A percentile compares a stretch with the other conserved stretches of the same genome.
Conservation (phyloP, 2,888 invertebrate genomes). For the Eledone cirrhosa region DNA sequence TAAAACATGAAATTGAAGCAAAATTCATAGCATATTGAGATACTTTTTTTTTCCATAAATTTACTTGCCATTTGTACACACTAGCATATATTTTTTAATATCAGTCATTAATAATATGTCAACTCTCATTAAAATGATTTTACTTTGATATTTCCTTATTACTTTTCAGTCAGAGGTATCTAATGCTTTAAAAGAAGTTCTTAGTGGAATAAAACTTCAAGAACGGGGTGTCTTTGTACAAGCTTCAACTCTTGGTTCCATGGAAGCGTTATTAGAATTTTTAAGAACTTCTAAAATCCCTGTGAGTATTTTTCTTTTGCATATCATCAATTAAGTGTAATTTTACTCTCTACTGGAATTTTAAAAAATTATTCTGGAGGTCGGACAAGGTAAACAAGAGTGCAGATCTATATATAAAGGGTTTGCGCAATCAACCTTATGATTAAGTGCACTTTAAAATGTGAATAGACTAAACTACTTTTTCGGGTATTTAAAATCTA, state of each 20-base stretch:
- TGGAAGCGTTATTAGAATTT: constrained; percentile 83
- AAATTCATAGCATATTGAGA: too few relatives aligned
- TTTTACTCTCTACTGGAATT: too few relatives aligned
- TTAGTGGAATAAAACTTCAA: constrained; percentile 83
- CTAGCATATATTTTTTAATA: too few relatives aligned
- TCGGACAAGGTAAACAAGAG: not conserved
- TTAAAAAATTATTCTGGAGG: too few relatives aligned
- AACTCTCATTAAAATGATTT: too few relatives aligned
- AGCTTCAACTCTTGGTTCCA: constrained; percentile 97
- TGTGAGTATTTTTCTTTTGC: constrained; percentile 48
- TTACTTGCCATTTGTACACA: too few relatives aligned
- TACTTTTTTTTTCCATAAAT: too few relatives aligned
- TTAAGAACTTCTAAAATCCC: constrained; percentile 64
- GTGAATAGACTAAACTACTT: too few relatives aligned
- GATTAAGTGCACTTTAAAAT: not conserved
- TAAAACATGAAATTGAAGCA: too few relatives aligned
- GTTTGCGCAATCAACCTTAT: not conserved
- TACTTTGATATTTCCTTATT: constrained; percentile 14
- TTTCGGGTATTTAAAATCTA: too few relatives aligned
- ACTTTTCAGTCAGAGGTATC: constrained; percentile 80
- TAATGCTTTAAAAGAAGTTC: constrained; percentile 84
- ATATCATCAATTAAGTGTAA: too few relatives aligned
- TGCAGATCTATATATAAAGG: not conserved
- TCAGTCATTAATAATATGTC: too few relatives aligned
- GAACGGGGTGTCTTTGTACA: constrained; percentile 95